Base-by-base conservation (phyloP, 2,113 vertebrate genomes). In the Athene noctua region DNA sequence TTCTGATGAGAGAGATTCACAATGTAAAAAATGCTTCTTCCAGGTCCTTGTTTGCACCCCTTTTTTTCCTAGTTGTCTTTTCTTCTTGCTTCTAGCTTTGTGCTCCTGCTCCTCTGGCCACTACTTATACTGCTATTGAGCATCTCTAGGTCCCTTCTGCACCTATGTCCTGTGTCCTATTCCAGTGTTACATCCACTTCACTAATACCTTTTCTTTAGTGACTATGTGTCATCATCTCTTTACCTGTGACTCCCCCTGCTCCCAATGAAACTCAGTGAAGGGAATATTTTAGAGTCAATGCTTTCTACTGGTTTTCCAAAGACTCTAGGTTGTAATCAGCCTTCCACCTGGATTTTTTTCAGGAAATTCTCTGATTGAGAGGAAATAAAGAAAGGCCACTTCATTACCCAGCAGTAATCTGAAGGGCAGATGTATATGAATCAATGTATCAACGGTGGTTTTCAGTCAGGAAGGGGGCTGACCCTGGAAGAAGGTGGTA, bases 381-480 rank as follows among this genome's bases (percentile, higher is more conserved):
- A 85, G 19, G 11, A 78, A 82, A 54, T 15, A 1, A 71, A 77
- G 13, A 68, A 62, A 74, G 12, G 5, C 15, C 32, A 14, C 7
- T 62, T 70, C 36, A 10, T 78, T 79, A 57, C 15, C 22, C 32
- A 77, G 9, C 3, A 84, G 2, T 10, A 63, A 20, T 79, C 34
- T 68, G 46, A 86, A 75, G 67, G 25, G 25, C 17, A 74, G 30
- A 5, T 54, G 29, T 27, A 23, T 55, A 30, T 18, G 52, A 81
- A 49, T 47, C 61, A 57, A 18, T 16, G 9, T 30, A 27, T 84
- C 26, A 44, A 18, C 13, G 5, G 11, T 27, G 8, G 80, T 38
- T 75, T 6, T 34, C 0, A 0, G 3, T 57, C 29, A 19, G 7
- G 38, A 81, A 46, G 4, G 1, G 3, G 8, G 10, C 11, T 85